Evolutionary conservation across 2,888 invertebrate genomes (phyloP).

Genomic region (Athrips mouffetella): DNA sequence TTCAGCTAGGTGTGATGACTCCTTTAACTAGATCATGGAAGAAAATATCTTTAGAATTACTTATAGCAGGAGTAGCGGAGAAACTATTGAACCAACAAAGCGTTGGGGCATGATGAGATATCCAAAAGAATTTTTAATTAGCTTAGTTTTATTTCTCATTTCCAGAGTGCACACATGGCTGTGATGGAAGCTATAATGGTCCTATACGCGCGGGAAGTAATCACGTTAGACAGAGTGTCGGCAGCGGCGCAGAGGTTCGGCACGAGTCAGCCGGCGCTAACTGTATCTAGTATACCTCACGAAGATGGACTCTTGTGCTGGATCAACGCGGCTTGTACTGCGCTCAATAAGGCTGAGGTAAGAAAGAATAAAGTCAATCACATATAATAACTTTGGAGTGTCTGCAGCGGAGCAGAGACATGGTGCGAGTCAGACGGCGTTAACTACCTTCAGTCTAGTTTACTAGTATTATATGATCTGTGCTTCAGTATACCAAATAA

Average conservation of each 20-base stretch:
- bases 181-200: slow-evolving; percentile 97
- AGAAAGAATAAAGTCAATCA: no score
- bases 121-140: no score
- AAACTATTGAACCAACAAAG: no score
- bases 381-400: no score
- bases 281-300: slow-evolving; percentile 77
- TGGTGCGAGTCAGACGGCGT: slow-evolving; percentile 62
- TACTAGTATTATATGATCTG: no score
- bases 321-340: slow-evolving; percentile 92
- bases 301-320: slow-evolving; percentile 92
- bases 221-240: slow-evolving; percentile 90
- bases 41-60: no score
- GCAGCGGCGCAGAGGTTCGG: slow-evolving; percentile 91
- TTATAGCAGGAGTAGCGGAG: no score
- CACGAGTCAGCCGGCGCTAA: slow-evolving; percentile 59
- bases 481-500: slow-evolving; percentile 82
- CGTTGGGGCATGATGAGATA: no score
- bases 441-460: no score
- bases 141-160: slow-evolving; percentile 23
- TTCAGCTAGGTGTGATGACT: no score
- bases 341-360: slow-evolving; percentile 80
- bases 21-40: no score
- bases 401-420: slow-evolving; percentile 91
- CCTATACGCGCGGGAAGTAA: slow-evolving; percentile 94
- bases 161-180: slow-evolving; percentile 96